Base-by-base conservation (phyloP, 2,113 vertebrate species). In the Empidonax alnorum region DNA sequence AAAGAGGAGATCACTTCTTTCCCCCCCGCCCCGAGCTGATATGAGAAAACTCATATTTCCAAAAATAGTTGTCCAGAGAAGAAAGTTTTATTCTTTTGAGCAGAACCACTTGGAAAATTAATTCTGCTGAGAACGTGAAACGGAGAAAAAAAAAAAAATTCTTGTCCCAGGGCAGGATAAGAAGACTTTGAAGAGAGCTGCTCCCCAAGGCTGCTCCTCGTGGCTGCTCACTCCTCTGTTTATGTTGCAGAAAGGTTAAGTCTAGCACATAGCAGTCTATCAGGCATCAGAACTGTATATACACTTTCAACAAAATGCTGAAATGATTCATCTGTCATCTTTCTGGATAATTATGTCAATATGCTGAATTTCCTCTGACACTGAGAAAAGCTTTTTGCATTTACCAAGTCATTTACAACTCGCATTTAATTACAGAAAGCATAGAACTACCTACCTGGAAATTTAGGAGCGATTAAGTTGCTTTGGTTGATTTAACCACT, bases 311-410 rank as follows among this genome's bases (percentile, higher is more conserved):
- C 41, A 84, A 90, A 86, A 86, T 27, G 82, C 72, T 86, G 75
- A 37, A 71, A 52, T 86, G 87, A 90, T 86, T 97, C 87, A 87
- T 90, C 94, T 94, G 76, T 84, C 89, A 68, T 74, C 87, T 81
- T 80, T 59, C 75, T 77, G 85, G 85, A 35, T 93, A 52, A 84
- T 84, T 94, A 47, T 94, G 82, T 86, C 92, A 93, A 77, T 72
- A 65, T 78, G 59, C 83, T 88, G 49, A 41, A 63, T 65, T 88
- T 69, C 55, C 82, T 88, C 88, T 90, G 90, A 79, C 83, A 37
- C 44, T 4, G 31, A 65, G 69, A 49, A 76, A 85, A 79, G 62
- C 84, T 55, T 89, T 87, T 66, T 50, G 31, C 14, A 1, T 85
- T 75, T 84, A 52, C 62, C 28, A 61, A 89, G 69, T 65, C 14